These are phyloP conservation scores for Cecidostiba fungosa DNA, from an alignment of 2,888 invertebrate genomes.

Conservation along the genomic window DNA sequence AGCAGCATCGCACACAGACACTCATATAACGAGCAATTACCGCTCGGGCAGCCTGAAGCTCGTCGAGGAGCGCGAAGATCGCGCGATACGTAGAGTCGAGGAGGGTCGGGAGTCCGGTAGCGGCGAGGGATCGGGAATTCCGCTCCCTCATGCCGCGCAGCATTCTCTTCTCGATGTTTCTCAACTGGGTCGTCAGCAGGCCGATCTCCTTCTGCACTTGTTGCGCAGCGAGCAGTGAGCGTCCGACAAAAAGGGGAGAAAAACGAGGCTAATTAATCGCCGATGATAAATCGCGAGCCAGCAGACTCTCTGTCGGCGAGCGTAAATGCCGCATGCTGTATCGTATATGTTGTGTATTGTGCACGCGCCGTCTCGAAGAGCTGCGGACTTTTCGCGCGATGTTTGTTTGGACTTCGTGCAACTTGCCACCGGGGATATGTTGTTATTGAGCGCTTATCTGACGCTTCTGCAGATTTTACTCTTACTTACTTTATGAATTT, in stretches of 20 bases:
- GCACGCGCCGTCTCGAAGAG: not conserved
- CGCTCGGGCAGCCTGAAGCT: constrained; percentile 70
- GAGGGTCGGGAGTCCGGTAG: constrained; percentile 78
- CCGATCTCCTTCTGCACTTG: constrained; percentile 73
- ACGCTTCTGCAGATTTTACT: not conserved
- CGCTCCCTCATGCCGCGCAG: constrained; percentile 90
- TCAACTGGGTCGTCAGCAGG: constrained; percentile 87
- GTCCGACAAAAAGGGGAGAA: constrained; percentile 50
- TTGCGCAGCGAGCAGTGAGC: constrained; percentile 17
- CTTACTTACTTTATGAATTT: no score
- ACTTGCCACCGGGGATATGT: not conserved
- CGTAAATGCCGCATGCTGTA: constrained; percentile 1
- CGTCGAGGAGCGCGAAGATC: constrained; percentile 71
- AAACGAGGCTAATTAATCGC: constrained; percentile 69
- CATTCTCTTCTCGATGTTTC: constrained; percentile 88
- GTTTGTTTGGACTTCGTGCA: constrained; percentile 37
- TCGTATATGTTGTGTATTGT: not conserved
- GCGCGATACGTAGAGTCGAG: constrained; percentile 72
- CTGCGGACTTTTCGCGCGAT: constrained; percentile 21
- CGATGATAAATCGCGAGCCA: constrained; percentile 65
- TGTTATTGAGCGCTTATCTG: not conserved
- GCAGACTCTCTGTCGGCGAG: constrained; percentile 22
- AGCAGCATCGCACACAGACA: constrained; percentile 4
- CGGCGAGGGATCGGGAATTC: constrained; percentile 87
- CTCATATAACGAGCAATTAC: constrained; percentile 68